A percentile compares a stretch with the other conserved stretches of the same genome.
Conservation (phyloP, 2,113 vertebrate genomes). For the Daboia siamensis region DNA sequence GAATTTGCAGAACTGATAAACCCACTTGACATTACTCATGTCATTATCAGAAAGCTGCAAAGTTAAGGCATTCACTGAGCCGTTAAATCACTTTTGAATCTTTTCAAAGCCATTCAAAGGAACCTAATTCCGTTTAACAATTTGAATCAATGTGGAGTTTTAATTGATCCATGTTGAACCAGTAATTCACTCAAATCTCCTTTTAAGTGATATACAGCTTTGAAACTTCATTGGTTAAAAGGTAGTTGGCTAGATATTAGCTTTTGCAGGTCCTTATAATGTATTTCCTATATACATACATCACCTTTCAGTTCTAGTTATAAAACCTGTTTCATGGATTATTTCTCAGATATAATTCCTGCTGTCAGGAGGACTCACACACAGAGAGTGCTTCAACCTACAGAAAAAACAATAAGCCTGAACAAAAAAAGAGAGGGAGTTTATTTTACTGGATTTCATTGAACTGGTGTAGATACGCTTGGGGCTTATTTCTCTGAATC, state of each 20-base stretch:
- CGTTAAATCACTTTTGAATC: not conserved
- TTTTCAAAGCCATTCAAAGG: not conserved
- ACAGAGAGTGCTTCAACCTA: not conserved
- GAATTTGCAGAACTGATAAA: not conserved
- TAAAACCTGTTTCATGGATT: not conserved
- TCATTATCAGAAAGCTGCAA: not conserved
- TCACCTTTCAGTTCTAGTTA: not conserved
- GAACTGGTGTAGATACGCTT: not conserved
- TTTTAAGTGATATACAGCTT: not conserved
- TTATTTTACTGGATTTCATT: not conserved
- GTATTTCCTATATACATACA: not conserved
- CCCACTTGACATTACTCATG: not conserved
- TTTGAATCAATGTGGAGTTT: not conserved
- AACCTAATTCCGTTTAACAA: not conserved
- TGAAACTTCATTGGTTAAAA: not conserved
- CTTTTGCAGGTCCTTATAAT: not conserved
- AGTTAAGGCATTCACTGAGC: not conserved
- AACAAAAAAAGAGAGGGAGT: not conserved
- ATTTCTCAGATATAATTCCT: not conserved
- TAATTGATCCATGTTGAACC: not conserved
- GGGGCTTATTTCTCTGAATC: not conserved
- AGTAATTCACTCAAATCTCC: not conserved
- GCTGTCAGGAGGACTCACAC: not conserved
- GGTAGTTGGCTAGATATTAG: not conserved
- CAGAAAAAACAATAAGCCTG: not conserved